These are phyloP conservation scores for Notiomystis cincta DNA, from an alignment of 2,113 vertebrate species.

Conservation along the genomic window DNA sequence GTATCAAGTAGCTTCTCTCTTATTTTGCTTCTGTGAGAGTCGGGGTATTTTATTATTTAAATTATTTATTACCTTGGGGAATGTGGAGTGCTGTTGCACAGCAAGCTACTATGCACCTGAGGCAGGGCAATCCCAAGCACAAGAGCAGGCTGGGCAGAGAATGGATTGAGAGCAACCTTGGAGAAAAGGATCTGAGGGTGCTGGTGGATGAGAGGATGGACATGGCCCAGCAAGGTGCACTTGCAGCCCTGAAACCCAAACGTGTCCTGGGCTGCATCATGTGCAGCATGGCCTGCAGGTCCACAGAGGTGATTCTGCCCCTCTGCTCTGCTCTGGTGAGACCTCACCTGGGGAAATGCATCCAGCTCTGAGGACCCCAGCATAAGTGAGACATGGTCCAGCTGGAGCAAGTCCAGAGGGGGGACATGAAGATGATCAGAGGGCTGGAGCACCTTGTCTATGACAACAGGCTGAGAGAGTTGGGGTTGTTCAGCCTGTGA, in stretches of 20 bases:
- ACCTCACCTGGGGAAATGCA: background rate
- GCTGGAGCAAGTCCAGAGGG: background rate
- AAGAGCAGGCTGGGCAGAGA: background rate
- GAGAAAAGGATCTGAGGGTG: background rate
- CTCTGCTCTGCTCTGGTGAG: background rate
- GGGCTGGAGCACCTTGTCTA: background rate
- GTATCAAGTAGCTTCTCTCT: background rate
- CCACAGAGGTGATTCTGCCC: background rate
- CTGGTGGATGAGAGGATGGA: background rate
- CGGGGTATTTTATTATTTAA: background rate
- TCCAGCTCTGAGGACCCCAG: background rate
- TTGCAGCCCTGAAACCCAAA: background rate
- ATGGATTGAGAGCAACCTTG: background rate
- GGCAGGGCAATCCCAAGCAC: background rate
- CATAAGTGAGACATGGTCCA: background rate
- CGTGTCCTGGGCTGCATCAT: background rate
- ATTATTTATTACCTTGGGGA: background rate
- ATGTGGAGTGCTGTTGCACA: background rate
- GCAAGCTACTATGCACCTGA: background rate
- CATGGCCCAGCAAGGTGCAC: background rate
- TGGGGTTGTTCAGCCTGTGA: background rate
- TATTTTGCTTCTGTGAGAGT: background rate
- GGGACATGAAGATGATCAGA: background rate
- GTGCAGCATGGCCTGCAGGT: background rate
- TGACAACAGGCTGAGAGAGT: background rate